Conservation (phyloP, 1,140 invertebrate species). For the Polyergus mexicanus region DNA sequence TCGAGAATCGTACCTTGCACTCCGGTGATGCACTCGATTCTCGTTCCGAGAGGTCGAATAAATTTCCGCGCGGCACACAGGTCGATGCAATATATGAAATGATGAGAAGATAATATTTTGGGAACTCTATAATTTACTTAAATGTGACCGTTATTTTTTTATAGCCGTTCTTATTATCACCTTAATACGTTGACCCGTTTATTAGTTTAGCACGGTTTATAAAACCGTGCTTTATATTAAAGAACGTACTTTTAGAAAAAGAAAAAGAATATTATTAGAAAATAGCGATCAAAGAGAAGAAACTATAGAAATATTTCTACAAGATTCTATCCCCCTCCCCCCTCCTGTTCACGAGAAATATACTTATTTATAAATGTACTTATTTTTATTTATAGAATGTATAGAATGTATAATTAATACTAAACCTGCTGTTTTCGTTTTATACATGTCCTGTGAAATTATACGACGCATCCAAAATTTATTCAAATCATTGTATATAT, state of each 20-base stretch:
- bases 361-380: no score
- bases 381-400: background rate
- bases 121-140: background rate
- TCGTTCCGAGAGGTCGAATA: background rate
- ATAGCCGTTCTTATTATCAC: background rate
- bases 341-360: background rate
- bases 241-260: background rate
- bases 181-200: slow-evolving; percentile 25
- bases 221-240: background rate
- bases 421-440: background rate
- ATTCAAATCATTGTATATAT: background rate
- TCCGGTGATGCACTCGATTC: background rate
- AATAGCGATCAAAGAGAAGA: background rate
- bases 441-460: background rate
- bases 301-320: background rate
- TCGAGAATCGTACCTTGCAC: background rate
- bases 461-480: background rate
- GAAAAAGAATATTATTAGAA: background rate
- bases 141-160: background rate
- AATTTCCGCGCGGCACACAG: background rate
- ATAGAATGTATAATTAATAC: background rate
- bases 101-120: background rate
- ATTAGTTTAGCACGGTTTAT: slow-evolving; percentile 26
- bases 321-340: background rate
- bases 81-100: background rate